Base-by-base conservation (phyloP, 1,140 invertebrate genomes). In the Trachymyrmex septentrionalis region DNA sequence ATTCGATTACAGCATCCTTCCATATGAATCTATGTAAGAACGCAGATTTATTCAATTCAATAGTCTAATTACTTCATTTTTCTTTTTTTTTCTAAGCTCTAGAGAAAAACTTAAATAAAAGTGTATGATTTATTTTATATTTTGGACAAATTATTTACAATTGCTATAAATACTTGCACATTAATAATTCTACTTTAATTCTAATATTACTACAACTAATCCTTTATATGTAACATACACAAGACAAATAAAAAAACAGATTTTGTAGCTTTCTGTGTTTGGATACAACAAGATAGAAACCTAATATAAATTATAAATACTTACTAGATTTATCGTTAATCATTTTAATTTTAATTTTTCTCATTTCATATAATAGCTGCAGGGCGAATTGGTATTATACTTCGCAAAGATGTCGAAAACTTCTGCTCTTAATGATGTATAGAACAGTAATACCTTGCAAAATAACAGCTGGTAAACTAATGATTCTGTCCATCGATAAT, bases 1-100 rank as follows among this genome's bases (percentile, higher is more conserved):
- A 82, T 85, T 90, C 72, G 90, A 89, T 73, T 91, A 88, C 86
- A 88, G 89, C 87, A 71, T 89, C 89, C 86, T 92, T 91, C 90
- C 88, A 82, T 89, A 86, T 76, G 85, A 90, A 87, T 88, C 86
- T 89, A 71, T 81, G 64, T 71, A 57, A 81, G 66, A 66, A 66
- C 21, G 24, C 2, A 24, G 55, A 44, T 27, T 71, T 12, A 24
- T 48, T 24, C 1, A 69, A 69, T 5, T 38, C 30, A 38, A 0
- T 50, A 72, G 19, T 55, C 27, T 34, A 73, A 55, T 73, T 55
- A 12, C 10, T 0, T 12, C 1, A 55, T 55, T 55, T 30, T 55
- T 72, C 27, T 27, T 72, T n/a, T 19, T 3, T 53, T 48, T 27
- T 48, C 5, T 24, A 27, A 48, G 1, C 3, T 0, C 19, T 30